Evolutionary conservation across 2,113 vertebrate species (phyloP), one percentile per base, ranked within the genome.

Genomic region (Chloroceryle aenea): DNA sequence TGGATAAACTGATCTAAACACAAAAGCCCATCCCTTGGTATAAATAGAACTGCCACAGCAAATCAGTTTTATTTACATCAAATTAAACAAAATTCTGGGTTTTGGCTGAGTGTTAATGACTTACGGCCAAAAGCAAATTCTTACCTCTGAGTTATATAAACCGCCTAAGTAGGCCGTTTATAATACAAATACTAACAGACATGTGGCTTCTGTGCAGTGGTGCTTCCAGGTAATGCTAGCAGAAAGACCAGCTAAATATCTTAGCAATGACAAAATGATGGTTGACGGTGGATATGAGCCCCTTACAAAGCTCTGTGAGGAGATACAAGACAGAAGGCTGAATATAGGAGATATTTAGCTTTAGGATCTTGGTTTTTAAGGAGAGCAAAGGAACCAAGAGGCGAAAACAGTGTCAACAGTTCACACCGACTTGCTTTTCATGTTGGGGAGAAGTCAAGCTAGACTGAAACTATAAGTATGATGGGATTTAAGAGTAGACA

Each of bases 391-490:
- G 45, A 96, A 59, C 23, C 0, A 2, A 93, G 89, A 95, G 47
- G 71, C 87, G 80, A 72, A 96, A 96, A 88, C 45, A 85, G 59
- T 96, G 88, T 97, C 90, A 92, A 79, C n/a, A 97, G 93, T 92
- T 94, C 78, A 82, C 45, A 77, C 34, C 82, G 68, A 79, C 25
- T 83, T 1, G 15, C 75, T 95, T 97, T 97, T 96, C 75, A 96
- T 95, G 94, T 78, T 96, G 95, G 71, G 83, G 34, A 87, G 93
- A 97, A 94, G 79, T 66, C 1, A 26, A 96, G 85, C 29, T 81
- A 80, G 42, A 79, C 78, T 91, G 91, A 96, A 96, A 96, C 92
- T 91, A 19, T 73, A 82, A 83, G 72, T 94, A 71, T 29, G 74
- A 96, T 48, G 81, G 93, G 48, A 95, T 96, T 96, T 96, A 66